Evolutionary conservation across 2,797 vertebrate species (phyloP).

Genomic region (Sebastiscus tertius): DNA sequence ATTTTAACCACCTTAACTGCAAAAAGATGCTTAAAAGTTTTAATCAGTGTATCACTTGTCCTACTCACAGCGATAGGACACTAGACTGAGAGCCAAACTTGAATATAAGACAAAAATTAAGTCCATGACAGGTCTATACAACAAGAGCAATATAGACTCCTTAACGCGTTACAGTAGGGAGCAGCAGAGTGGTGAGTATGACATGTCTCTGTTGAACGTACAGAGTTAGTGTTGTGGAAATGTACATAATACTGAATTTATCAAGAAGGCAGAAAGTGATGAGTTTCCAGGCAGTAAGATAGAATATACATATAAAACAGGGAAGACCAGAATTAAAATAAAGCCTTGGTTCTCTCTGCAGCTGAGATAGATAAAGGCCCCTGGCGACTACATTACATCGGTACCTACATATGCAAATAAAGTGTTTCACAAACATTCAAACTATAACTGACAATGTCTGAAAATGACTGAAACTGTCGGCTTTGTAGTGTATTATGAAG

Average conservation of each 20-base stretch:
- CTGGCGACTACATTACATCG: too few relatives aligned
- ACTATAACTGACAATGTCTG: too few relatives aligned
- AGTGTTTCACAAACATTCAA: too few relatives aligned
- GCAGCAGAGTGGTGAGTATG: neutral
- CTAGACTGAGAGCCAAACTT: neutral
- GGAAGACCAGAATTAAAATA: neutral
- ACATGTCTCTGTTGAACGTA: neutral
- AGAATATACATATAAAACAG: too few relatives aligned
- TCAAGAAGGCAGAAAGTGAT: neutral
- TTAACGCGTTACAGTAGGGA: too few relatives aligned
- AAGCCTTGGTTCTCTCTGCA: neutral
- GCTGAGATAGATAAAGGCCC: too few relatives aligned
- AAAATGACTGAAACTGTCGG: too few relatives aligned
- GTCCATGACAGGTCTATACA: too few relatives aligned
- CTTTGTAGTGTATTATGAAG: too few relatives aligned
- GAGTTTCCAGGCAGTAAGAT: neutral
- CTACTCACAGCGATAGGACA: neutral
- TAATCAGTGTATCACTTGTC: neutral
- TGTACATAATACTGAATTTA: neutral
- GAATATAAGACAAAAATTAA: too few relatives aligned
- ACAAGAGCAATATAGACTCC: too few relatives aligned
- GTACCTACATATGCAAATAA: too few relatives aligned
- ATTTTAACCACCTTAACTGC: neutral
- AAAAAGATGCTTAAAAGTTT: neutral
- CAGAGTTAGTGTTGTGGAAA: neutral